Evolutionary conservation across 2,888 invertebrate species (phyloP).

Genomic region (Catotricha subobsoleta): DNA sequence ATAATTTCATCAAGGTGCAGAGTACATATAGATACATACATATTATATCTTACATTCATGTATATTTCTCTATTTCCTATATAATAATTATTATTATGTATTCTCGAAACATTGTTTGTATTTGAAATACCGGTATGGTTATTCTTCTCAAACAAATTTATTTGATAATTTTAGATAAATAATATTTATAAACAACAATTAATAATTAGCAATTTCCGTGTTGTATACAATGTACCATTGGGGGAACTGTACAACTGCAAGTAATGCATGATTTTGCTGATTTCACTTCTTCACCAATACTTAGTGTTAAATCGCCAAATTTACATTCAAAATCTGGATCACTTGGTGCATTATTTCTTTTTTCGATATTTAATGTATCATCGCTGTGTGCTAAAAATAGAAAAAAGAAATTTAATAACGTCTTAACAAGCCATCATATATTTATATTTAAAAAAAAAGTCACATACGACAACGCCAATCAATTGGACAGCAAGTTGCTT

Average conservation of each 20-base stretch:
- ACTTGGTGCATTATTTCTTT: too few relatives aligned
- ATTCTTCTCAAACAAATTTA: too few relatives aligned
- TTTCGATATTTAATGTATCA: too few relatives aligned
- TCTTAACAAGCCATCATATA: neutral
- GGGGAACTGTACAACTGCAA: slow-evolving; percentile 3
- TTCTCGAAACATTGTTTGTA: too few relatives aligned
- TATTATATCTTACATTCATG: too few relatives aligned
- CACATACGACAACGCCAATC: slow-evolving; percentile 13
- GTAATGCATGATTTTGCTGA: slow-evolving; percentile 3
- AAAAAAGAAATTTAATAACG: neutral
- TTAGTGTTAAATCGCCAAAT: neutral
- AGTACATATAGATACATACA: too few relatives aligned
- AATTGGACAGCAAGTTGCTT: slow-evolving; percentile 13
- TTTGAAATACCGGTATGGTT: too few relatives aligned
- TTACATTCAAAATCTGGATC: neutral
- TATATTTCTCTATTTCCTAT: too few relatives aligned
- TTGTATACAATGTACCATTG: slow-evolving; percentile 1
- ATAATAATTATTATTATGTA: too few relatives aligned
- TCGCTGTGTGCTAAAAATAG: slow-evolving; percentile 2
- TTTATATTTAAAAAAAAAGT: neutral
- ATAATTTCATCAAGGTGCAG: too few relatives aligned
- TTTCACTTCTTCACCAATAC: neutral
- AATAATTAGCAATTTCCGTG: neutral
- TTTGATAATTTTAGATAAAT: too few relatives aligned
- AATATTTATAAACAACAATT: neutral